These are phyloP conservation scores for Smittia sp. DNA, from an alignment of 2,888 invertebrate species.

Conservation along the genomic window DNA sequence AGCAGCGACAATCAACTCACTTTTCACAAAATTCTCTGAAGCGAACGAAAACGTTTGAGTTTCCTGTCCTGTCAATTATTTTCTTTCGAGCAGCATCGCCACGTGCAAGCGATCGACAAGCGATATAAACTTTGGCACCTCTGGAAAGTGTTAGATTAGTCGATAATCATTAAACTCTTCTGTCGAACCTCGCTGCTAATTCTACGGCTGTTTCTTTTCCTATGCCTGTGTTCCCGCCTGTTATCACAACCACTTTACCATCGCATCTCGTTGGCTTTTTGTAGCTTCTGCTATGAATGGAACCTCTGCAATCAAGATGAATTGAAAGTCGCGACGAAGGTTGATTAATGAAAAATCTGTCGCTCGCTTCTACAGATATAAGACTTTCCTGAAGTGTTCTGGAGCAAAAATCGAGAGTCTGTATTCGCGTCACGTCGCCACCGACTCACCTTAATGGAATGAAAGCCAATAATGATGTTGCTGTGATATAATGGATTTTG, in stretches of 20 bases:
- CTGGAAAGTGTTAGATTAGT: conserved; percentile 49
- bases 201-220: conserved; percentile 72
- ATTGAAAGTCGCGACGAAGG: neutral
- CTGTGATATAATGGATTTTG: too few species aligned
- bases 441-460: too few species aligned
- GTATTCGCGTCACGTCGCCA: neutral
- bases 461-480: too few species aligned
- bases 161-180: too few species aligned
- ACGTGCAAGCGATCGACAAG: conserved; percentile 68
- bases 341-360: neutral
- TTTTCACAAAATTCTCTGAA: conserved; percentile 62
- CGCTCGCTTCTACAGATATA: neutral
- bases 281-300: conserved; percentile 49
- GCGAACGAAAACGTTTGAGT: conserved; percentile 75
- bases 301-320: neutral
- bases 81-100: conserved; percentile 66
- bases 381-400: neutral
- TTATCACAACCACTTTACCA: conserved; percentile 69
- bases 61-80: conserved; percentile 65
- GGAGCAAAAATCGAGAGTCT: neutral
- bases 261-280: conserved; percentile 57
- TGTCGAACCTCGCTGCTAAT: conserved; percentile 56
- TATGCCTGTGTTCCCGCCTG: conserved; percentile 80
- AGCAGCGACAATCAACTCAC: too few species aligned
- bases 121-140: conserved; percentile 76